These are phyloP conservation scores for Muschampia plurimacula DNA, from an alignment of 2,888 invertebrate genomes.

Conservation along the genomic window DNA sequence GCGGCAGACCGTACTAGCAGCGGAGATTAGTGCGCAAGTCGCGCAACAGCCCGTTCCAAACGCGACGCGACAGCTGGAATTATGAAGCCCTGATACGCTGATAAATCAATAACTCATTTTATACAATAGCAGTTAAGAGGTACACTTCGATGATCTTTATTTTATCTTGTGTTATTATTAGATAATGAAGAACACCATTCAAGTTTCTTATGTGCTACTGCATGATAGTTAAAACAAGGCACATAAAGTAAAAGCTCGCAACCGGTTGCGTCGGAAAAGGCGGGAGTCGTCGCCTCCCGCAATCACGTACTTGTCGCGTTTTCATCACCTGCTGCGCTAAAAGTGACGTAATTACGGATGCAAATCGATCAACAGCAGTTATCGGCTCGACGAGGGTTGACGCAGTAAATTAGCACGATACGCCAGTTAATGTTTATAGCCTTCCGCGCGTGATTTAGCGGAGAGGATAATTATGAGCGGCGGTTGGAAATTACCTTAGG, in stretches of 20 bases:
- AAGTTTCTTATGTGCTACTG: conserved; percentile 21
- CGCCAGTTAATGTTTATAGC: conserved; percentile 78
- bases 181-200: neutral
- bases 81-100: conserved; percentile 77
- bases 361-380: conserved; percentile 83
- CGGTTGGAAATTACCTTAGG: conserved; percentile 41
- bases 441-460: conserved; percentile 73
- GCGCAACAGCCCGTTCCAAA: conserved; percentile 72
- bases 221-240: conserved; percentile 42
- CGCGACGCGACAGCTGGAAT: conserved; percentile 75
- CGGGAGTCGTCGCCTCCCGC: conserved; percentile 67
- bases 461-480: conserved; percentile 70
- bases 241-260: conserved; percentile 63
- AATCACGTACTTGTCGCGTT: conserved; percentile 83
- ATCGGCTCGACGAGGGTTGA: conserved; percentile 78
- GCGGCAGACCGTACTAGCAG: conserved; percentile 68
- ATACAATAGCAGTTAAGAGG: conserved; percentile 58
- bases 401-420: conserved; percentile 81
- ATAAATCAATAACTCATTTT: conserved; percentile 79
- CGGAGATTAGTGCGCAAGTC: conserved; percentile 70
- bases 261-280: conserved; percentile 78
- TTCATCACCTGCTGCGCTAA: conserved; percentile 82
- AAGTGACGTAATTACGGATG: conserved; percentile 84
- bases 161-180: conserved; percentile 39
- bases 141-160: conserved; percentile 46